phyloP scores from a whole-genome alignment of 2,888 invertebrate genomes.

The Limnephilus marmoratus region DNA sequence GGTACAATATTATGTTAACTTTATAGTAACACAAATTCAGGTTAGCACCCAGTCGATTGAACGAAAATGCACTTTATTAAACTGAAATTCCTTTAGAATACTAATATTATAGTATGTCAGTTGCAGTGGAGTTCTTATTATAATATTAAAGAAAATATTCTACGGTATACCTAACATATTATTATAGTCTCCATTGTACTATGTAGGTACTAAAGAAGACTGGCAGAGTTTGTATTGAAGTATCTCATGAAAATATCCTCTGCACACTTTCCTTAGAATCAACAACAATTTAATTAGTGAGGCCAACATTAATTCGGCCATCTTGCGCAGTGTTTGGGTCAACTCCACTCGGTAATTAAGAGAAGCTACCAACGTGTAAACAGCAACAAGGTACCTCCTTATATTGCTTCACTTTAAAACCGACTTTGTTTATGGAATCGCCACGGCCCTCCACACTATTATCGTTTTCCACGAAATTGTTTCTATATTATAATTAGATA shows the following conservation, averaged over 20 bases:
- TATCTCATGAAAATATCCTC: constrained; percentile 26
- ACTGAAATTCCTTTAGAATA: neutral
- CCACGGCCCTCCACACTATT: neutral
- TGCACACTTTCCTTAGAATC: constrained; percentile 18
- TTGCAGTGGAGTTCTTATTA: neutral
- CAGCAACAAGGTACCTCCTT: constrained; percentile 57
- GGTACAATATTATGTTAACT: too few species aligned
- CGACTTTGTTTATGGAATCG: neutral
- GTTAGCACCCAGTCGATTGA: neutral
- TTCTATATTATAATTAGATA: too few species aligned
- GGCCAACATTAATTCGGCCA: constrained; percentile 53
- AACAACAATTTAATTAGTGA: constrained; percentile 25
- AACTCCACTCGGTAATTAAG: constrained; percentile 64
- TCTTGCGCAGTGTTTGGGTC: constrained; percentile 60
- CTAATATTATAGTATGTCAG: neutral
- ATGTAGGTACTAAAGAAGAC: neutral
- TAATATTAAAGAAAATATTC: too few species aligned
- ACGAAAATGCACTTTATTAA: neutral
- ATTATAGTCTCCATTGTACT: neutral
- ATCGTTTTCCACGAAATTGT: too few species aligned
- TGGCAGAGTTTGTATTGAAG: neutral
- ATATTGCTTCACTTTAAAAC: neutral
- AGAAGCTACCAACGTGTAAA: constrained; percentile 56
- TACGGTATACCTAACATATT: too few species aligned
- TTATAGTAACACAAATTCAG: neutral